These are phyloP conservation scores for Lamproptera curius DNA, from an alignment of 2,888 invertebrate species.

Conservation along the genomic window DNA sequence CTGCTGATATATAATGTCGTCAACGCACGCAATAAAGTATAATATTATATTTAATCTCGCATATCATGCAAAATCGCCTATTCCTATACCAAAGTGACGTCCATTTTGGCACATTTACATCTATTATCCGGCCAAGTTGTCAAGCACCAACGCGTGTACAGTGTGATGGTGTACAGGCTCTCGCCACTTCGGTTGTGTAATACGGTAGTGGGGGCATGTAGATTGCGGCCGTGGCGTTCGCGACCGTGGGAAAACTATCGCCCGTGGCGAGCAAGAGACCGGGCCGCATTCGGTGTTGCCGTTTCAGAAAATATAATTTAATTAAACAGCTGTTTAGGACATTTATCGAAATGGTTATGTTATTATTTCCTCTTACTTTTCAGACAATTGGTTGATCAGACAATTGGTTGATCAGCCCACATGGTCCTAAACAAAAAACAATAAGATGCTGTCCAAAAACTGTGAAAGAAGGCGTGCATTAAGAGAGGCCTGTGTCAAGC, in stretches of 20 bases:
- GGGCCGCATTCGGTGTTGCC: slow-evolving; percentile 44
- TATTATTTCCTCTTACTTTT: neutral
- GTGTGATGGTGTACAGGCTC: slow-evolving; percentile 26
- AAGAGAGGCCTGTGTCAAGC: no score
- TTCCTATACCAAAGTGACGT: no score
- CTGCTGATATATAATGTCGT: no score
- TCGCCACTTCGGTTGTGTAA: slow-evolving; percentile 51
- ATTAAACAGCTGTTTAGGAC: neutral
- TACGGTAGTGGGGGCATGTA: slow-evolving; percentile 72
- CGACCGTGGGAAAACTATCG: slow-evolving; percentile 78
- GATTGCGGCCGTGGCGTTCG: slow-evolving; percentile 67
- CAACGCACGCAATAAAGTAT: no score
- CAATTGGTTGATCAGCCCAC: neutral
- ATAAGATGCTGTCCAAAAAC: neutral
- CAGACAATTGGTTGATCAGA: neutral
- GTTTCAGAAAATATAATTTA: neutral
- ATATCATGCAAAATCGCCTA: no score
- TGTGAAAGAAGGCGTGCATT: no score
- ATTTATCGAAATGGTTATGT: neutral
- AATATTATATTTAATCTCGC: no score
- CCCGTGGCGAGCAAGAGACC: slow-evolving; percentile 67
- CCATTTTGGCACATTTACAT: neutral
- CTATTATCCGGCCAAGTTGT: slow-evolving; percentile 36
- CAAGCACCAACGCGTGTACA: slow-evolving; percentile 28
- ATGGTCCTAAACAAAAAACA: neutral